Base-by-base conservation (phyloP, 2,113 vertebrate species). In the Oenanthe melanoleuca region DNA sequence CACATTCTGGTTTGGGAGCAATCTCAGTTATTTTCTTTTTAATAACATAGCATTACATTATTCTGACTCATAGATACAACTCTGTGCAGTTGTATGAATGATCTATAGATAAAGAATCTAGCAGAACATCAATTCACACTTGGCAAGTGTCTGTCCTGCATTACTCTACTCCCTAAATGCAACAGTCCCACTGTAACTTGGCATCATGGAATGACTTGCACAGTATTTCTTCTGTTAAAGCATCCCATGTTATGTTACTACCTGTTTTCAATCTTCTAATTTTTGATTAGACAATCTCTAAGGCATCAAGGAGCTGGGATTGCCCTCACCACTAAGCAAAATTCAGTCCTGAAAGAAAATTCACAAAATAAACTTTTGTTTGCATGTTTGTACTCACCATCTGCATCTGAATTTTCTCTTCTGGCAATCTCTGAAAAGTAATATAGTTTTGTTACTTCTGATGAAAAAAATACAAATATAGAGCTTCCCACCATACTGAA, bases 361-460 rank as follows among this genome's bases (percentile, higher is more conserved):
- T 47, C 42, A 28, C 33, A 80, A 45, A 55, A 82, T 33, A 64
- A 75, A 15, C 28, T 80, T 88, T 12, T 29, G 13, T 89, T 73
- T 3, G 2, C n/a, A 71, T 49, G 7, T 84, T 60, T 79, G 34
- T 79, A 95, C 77, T 96, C 86, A 97, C 97, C 88, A 59, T 85
- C 70, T 88, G 40, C 9, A 83, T 49, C 10, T 69, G 87, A 70
- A 42, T 80, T 92, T 56, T 94, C 80, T 96, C 63, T 75, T 66
- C 66, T 69, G 40, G 50, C 25, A 18, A 96, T 50, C 78, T 94
- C 96, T 95, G 88, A 75, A 95, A 97, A 84, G 45, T 34, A 97
- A 92, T 31, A 59, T 1, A 33, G 14, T 60, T 87, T 50, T 59
- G 23, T 91, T 93, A 74, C 23, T 86, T 80, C n/a, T 66, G 11